Evolutionary conservation across 2,797 vertebrate genomes (phyloP), one percentile per base, ranked within the genome.

Genomic region (Smutsia gigantea): DNA sequence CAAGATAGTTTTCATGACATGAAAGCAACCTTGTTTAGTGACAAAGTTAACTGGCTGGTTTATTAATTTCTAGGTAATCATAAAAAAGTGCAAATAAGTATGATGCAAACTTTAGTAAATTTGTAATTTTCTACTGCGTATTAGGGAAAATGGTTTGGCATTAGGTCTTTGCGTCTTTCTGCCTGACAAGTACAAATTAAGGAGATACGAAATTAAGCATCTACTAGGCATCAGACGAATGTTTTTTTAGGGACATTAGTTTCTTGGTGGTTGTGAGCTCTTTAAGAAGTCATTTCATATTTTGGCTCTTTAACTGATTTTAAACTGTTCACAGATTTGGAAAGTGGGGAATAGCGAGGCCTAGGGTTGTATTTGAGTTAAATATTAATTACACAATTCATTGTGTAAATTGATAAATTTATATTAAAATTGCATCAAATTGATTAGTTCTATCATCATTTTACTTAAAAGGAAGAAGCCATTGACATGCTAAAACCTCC

Each of bases 261-360:
- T 96, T 21, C 39, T 68, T 85, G 78, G 72, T 64, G 29, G n/a
- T 34, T 81, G 5, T 74, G 57, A 95, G 1, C 21, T 95, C 87
- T 95, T 84, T 83, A 84, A 42, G n/a, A 63, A 86, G 15, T 90
- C 55, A 84, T 95, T 83, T 93, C 34, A 88, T n/a, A 34, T 85
- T 94, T 96, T 87, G 68, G 11, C 29, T 90, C 46, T 66, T 86
- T 34, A 71, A 23, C 13, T 64, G 55, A 77, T 96, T 96, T 90
- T 78, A 86, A 88, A 87, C 12, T 39, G 27, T 79, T 93, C 17
- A 90, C 19, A 72, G 19, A 74, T 71, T 89, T 87, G 87, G 59
- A 66, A 93, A 95, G 49, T 78, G 66, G 63, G 21, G 37, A 81
- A 37, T 86, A 66, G 15, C 49, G 49, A 96, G 39, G 18, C 34